These are phyloP conservation scores for Caenorhabditis briggsae DNA, from an alignment of 1,140 invertebrate species.

Conservation along the genomic window DNA sequence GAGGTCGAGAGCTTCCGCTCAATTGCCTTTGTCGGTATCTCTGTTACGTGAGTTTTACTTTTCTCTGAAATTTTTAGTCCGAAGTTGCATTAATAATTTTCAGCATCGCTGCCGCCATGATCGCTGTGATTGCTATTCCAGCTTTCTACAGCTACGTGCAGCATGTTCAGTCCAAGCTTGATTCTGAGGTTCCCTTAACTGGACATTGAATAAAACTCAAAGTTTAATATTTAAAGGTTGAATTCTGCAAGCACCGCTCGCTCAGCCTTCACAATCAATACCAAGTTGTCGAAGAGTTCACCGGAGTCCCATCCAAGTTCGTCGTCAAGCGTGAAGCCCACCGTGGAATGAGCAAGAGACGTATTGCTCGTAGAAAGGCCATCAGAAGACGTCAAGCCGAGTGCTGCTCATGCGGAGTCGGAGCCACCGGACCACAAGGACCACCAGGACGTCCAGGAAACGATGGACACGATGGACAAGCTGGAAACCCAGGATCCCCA, in stretches of 20 bases:
- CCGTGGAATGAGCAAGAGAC: constrained; percentile 54
- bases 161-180: constrained; percentile 70
- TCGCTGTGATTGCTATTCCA: constrained; percentile 71
- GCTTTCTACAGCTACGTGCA: constrained; percentile 75
- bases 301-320: constrained; percentile 61
- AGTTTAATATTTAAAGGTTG: constrained; percentile 64
- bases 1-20: constrained; percentile 67
- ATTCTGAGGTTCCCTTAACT: too few relatives aligned
- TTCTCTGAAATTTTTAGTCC: neutral
- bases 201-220: too few relatives aligned
- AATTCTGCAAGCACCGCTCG: constrained; percentile 72
- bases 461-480: constrained; percentile 66
- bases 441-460: constrained; percentile 67
- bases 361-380: constrained; percentile 34
- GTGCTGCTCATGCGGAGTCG: constrained; percentile 63
- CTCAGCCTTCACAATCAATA: constrained; percentile 66
- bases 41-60: constrained; percentile 60
- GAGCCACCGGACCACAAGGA: constrained; percentile 62
- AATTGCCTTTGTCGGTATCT: constrained; percentile 70
- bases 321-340: constrained; percentile 61
- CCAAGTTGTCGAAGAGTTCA: constrained; percentile 60
- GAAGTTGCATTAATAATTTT: neutral
- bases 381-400: constrained; percentile 43
- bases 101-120: constrained; percentile 71
- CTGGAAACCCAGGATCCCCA: constrained; percentile 64